Percentiles rank a stretch among this genome's conserved stretches.
Evolutionary conservation across 1,140 invertebrate species (phyloP).

Genomic region (Zaprionus tsacasi): DNA sequence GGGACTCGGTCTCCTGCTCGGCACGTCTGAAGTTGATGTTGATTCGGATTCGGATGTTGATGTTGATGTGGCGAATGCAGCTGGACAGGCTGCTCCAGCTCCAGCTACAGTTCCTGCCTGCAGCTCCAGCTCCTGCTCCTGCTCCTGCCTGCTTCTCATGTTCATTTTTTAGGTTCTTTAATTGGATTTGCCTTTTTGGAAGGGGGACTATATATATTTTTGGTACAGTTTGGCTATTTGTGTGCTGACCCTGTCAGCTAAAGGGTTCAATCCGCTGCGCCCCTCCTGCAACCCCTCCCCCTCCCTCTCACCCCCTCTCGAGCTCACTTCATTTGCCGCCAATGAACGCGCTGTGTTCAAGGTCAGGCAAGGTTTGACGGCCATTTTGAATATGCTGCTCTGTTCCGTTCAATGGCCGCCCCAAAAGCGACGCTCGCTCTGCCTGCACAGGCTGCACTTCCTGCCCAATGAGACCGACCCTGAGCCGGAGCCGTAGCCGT

Average conservation of each 20-base stretch:
- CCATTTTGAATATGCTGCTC: constrained; percentile 68
- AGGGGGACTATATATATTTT: background rate
- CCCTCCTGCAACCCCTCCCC: background rate
- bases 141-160: too few species aligned
- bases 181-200: background rate
- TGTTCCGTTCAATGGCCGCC: constrained; percentile 72
- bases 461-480: constrained; percentile 72
- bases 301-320: too few species aligned
- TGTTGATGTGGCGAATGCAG: constrained; percentile 22
- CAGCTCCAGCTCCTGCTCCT: background rate
- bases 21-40: background rate
- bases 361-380: constrained; percentile 70
- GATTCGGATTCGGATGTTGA: background rate
- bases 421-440: constrained; percentile 24
- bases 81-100: background rate
- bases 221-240: background rate
- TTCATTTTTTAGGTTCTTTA: background rate
- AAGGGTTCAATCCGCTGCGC: constrained; percentile 16
- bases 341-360: constrained; percentile 60
- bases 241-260: constrained; percentile 12
- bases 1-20: background rate
- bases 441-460: constrained; percentile 61
- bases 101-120: background rate
- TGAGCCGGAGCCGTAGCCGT: background rate
- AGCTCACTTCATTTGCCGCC: constrained; percentile 8